Percentiles rank a stretch among this genome's conserved stretches.
Evolutionary conservation across 2,888 invertebrate species (phyloP).

Genomic region (Axea sp.): DNA sequence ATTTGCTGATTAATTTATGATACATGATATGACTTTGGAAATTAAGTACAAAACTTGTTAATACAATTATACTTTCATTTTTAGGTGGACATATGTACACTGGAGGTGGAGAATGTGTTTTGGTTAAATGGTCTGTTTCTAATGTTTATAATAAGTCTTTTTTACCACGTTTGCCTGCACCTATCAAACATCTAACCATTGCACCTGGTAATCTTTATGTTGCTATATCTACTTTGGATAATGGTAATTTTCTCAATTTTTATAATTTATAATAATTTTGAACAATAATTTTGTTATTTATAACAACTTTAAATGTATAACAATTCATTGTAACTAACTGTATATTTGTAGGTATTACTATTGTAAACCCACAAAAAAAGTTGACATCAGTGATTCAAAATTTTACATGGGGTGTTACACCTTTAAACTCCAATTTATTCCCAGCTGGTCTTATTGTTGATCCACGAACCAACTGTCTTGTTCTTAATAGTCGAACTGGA

Average conservation of each 20-base stretch:
- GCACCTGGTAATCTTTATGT: constrained; percentile 84
- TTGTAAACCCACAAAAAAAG: constrained; percentile 81
- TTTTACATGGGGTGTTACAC: constrained; percentile 82
- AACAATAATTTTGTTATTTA: no score
- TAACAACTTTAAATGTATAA: no score
- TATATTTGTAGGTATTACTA: constrained; percentile 77
- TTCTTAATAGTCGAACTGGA: constrained; percentile 87
- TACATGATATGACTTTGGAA: no score
- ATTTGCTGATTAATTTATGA: constrained; percentile 2
- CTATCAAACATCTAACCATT: constrained; percentile 83
- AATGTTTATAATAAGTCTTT: constrained; percentile 81
- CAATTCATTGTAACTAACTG: background rate
- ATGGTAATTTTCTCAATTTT: constrained; percentile 79
- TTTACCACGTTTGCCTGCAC: constrained; percentile 86
- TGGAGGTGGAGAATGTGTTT: constrained; percentile 88
- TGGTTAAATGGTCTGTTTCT: constrained; percentile 87
- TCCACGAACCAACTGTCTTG: constrained; percentile 83
- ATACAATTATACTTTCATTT: no score
- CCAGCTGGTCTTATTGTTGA: constrained; percentile 83
- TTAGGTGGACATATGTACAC: constrained; percentile 85
- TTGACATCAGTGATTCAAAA: constrained; percentile 84
- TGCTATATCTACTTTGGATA: constrained; percentile 86
- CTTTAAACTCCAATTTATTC: constrained; percentile 80
- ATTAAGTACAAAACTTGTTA: no score
- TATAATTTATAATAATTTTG: background rate